phyloP scores from a whole-genome alignment of 2,113 vertebrate species.

The Colossoma macropomum region DNA sequence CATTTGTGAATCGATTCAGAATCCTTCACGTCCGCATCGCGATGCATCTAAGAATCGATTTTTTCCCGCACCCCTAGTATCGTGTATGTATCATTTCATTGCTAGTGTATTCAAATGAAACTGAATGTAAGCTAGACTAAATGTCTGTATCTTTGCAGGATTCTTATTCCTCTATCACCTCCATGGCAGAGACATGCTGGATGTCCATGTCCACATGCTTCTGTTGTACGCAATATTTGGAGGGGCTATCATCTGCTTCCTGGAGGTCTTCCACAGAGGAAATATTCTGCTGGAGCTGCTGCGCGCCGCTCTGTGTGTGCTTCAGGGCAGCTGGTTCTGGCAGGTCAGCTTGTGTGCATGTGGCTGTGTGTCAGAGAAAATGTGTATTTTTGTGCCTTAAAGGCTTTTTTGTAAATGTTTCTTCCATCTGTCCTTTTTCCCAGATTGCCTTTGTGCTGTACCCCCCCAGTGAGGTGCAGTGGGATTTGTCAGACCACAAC shows the following conservation, averaged over 20 bases:
- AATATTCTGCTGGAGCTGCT: constrained; percentile 90
- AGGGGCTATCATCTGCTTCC: constrained; percentile 76
- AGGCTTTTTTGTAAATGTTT: neutral
- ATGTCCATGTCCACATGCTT: constrained; percentile 88
- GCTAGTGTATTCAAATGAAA: neutral
- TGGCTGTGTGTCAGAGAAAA: constrained; percentile 8
- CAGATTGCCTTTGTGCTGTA: constrained; percentile 94
- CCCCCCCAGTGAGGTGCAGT: constrained; percentile 83
- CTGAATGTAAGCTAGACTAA: neutral
- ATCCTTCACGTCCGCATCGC: no score
- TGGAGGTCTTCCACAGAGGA: constrained; percentile 86
- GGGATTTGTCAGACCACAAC: constrained; percentile 85
- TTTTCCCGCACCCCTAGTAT: no score
- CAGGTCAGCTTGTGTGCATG: constrained; percentile 80
- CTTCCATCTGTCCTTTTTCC: constrained; percentile 19
- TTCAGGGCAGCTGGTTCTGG: constrained; percentile 96
- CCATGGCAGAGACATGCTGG: constrained; percentile 87
- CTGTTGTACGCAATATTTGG: constrained; percentile 82
- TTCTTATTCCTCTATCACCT: constrained; percentile 94
- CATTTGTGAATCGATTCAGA: no score
- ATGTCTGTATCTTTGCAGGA: constrained; percentile 70
- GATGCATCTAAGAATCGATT: no score
- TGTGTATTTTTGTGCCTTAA: neutral
- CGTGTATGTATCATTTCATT: no score
- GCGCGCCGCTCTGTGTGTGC: constrained; percentile 80